A percentile compares a stretch with the other conserved stretches of the same genome.
Conservation (phyloP, 2,888 invertebrate genomes). For the Petrolisthes manimaculis region DNA sequence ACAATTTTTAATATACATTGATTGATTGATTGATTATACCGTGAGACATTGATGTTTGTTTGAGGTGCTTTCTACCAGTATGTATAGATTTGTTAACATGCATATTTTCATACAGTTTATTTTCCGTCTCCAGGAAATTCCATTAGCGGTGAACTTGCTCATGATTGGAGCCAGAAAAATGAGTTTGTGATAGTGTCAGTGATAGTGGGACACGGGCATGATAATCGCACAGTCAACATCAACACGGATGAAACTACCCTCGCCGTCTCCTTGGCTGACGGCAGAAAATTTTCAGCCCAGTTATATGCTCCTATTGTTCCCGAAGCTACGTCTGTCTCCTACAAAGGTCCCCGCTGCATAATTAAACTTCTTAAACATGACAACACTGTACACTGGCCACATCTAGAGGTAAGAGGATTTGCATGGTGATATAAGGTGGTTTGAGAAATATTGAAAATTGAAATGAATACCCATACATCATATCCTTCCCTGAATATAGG, state of each 20-base stretch:
- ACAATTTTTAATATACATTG: no score
- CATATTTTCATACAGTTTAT: no score
- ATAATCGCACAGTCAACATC: constrained; percentile 52
- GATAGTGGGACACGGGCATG: constrained; percentile 45
- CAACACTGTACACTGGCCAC: constrained; percentile 54
- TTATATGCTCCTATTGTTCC: constrained; percentile 56
- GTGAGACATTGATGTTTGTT: no score
- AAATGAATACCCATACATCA: no score
- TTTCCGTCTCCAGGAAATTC: constrained; percentile 60
- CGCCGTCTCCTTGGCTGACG: constrained; percentile 49
- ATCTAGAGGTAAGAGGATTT: constrained; percentile 47
- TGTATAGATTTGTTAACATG: no score
- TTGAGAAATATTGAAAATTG: no score
- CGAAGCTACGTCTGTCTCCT: constrained; percentile 35
- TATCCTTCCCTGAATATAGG: no score
- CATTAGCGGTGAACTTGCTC: constrained; percentile 44
- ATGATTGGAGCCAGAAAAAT: constrained; percentile 60
- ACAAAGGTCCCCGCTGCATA: constrained; percentile 43
- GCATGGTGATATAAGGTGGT: no score
- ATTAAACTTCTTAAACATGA: constrained; percentile 62
- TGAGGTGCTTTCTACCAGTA: no score
- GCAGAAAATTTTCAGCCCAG: constrained; percentile 46
- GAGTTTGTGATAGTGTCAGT: constrained; percentile 48
- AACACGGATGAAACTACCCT: constrained; percentile 36
- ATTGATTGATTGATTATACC: no score